Conservation (phyloP, 2,113 vertebrate genomes). For the Pipa parva region DNA sequence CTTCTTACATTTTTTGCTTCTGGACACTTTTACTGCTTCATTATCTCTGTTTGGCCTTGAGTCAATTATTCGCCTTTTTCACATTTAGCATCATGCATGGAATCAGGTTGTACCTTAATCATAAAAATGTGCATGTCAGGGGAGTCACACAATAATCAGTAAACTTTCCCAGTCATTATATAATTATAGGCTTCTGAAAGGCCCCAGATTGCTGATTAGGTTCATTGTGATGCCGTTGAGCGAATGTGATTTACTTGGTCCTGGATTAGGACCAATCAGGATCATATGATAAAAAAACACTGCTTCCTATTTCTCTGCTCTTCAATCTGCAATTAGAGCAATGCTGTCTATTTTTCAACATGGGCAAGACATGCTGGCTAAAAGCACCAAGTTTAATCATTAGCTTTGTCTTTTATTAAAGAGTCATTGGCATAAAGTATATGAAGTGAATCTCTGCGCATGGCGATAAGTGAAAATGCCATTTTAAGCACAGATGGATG, state of each 20-base stretch:
- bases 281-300: background rate
- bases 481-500: background rate
- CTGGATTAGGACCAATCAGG: background rate
- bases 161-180: conserved; percentile 25
- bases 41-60: background rate
- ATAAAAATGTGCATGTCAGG: conserved; percentile 12
- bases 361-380: background rate
- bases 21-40: background rate
- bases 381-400: background rate
- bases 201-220: conserved; percentile 11
- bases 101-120: conserved; percentile 21
- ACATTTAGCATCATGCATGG: conserved; percentile 18
- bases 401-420: background rate
- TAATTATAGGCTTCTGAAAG: conserved; percentile 6
- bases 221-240: background rate
- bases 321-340: background rate
- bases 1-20: background rate
- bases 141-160: conserved; percentile 12
- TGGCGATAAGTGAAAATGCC: background rate
- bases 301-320: background rate
- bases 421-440: too few species aligned
- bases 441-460: too few species aligned
- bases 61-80: conserved; percentile 22
- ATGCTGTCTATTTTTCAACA: background rate
- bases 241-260: background rate